Base-by-base conservation (phyloP, 2,797 vertebrate species). In the Xenentodon cancila region DNA sequence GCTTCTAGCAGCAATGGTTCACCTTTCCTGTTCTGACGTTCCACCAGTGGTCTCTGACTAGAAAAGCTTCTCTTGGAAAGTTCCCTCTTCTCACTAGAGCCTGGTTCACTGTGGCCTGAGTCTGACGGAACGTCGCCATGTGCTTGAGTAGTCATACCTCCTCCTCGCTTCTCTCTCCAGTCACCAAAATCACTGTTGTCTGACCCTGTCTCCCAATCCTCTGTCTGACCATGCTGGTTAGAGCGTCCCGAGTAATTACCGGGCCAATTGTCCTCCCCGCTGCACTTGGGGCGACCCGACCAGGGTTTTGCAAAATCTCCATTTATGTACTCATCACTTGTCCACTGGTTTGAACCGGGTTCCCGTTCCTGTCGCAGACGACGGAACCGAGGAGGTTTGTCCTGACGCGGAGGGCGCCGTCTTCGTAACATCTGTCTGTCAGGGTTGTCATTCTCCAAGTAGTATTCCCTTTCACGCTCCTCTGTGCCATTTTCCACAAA, bases 11-110 rank as follows among this genome's bases (percentile, higher is more conserved):
- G 89, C 12, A 90, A 88, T 0, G 94, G 89, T 56, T 99, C 97
- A 0, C 94, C 91, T 88, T 97, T 98, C 55, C 98, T 95, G 91
- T 94, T 97, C 84, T 98, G 97, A 20, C 98, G 87, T 61, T 99
- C 98, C 1, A 94, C 95, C 46, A 98, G 75, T 0, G 98, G 97
- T 30, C 98, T 95, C 77, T 99, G 98, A 76, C 98, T 97, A 2
- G 98, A 99, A 88, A 99, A 99, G 83, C 98, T 99, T 75, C 98
- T 92, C 81, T 99, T 99, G 5, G 97, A 95, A 45, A 97, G 84
- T 57, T 99, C 97, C 80, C 96, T 94, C 92, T 97, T 99, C 85
- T 99, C 97, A 1, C 92, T 92, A 32, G 92, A 47, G 64, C 89
- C 71, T 1, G 89, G 88, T 3, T 94, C 94, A 0, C 92, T 47